Percentiles rank a stretch among this genome's conserved stretches.
These are phyloP conservation scores for Apodemus agrarius DNA, from an alignment of 2,797 vertebrate genomes.

Conservation along the genomic window DNA sequence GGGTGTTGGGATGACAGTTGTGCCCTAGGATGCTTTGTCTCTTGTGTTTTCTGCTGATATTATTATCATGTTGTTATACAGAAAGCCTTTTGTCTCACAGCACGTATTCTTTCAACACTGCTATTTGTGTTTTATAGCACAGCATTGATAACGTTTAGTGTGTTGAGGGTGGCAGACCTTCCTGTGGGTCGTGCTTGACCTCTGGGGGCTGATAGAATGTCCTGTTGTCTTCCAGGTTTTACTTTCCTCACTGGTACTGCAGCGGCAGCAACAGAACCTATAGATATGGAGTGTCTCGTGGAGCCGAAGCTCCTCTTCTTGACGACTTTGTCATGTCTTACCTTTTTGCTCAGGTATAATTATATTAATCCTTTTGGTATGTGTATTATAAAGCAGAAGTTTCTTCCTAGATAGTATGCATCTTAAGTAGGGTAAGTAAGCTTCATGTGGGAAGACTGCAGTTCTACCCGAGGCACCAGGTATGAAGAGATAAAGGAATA, in stretches of 20 bases:
- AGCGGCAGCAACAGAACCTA: slow-evolving; percentile 90
- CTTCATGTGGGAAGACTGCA: slow-evolving; percentile 24
- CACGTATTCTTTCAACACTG: neutral
- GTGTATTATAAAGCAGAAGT: slow-evolving; percentile 36
- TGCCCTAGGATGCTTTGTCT: neutral
- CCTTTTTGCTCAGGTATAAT: slow-evolving; percentile 94
- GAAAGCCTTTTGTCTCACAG: neutral
- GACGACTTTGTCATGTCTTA: slow-evolving; percentile 95
- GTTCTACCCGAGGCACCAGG: neutral
- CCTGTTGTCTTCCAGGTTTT: slow-evolving; percentile 89
- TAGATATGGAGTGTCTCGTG: slow-evolving; percentile 92
- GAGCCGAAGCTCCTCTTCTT: slow-evolving; percentile 93
- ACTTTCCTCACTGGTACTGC: slow-evolving; percentile 96
- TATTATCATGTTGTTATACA: neutral
- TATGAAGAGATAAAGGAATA: neutral
- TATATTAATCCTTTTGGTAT: neutral
- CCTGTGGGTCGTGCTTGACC: neutral
- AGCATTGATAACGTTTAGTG: neutral
- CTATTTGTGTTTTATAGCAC: slow-evolving; percentile 43
- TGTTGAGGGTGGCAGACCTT: neutral
- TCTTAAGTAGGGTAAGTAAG: slow-evolving; percentile 19
- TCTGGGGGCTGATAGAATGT: slow-evolving; percentile 41
- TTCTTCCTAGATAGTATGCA: neutral
- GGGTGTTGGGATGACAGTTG: neutral
- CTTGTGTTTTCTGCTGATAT: slow-evolving; percentile 13